Evolutionary conservation across 2,113 vertebrate genomes (phyloP).

Genomic region (Aegotheles bennettii): DNA sequence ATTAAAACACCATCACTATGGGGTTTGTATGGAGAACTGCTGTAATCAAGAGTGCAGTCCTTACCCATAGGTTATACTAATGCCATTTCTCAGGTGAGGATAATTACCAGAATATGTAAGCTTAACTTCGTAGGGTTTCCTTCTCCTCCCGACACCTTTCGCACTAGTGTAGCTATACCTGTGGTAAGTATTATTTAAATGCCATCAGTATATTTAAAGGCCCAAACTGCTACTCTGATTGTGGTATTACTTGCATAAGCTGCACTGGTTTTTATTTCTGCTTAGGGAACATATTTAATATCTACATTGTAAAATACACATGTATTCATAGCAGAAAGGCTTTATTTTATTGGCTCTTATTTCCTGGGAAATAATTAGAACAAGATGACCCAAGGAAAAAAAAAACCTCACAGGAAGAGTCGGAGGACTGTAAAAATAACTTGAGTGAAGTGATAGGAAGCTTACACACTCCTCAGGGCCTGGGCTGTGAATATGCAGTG

Average conservation of each 20-base stretch:
- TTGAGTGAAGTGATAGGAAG: neutral
- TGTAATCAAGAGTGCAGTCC: neutral
- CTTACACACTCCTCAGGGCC: neutral
- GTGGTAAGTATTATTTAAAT: neutral
- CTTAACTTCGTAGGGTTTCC: neutral
- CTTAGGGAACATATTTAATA: constrained; percentile 34
- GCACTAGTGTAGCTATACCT: neutral
- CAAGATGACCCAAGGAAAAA: neutral
- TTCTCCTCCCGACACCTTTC: neutral
- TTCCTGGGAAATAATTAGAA: constrained; percentile 48
- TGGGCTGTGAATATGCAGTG: neutral
- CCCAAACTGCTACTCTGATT: neutral
- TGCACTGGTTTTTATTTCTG: neutral
- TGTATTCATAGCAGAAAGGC: constrained; percentile 14
- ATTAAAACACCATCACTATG: rapidly evolving
- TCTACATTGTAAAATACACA: neutral
- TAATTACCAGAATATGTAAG: neutral
- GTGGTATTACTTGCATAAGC: neutral
- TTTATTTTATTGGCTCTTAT: constrained; percentile 44
- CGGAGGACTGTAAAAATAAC: neutral
- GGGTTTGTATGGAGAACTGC: neutral
- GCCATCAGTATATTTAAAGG: neutral
- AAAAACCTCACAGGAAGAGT: neutral
- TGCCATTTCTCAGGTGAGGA: neutral
- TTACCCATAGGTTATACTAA: neutral